phyloP scores from a whole-genome alignment of 2,113 vertebrate genomes.

The Tragelaphus buxtoni region DNA sequence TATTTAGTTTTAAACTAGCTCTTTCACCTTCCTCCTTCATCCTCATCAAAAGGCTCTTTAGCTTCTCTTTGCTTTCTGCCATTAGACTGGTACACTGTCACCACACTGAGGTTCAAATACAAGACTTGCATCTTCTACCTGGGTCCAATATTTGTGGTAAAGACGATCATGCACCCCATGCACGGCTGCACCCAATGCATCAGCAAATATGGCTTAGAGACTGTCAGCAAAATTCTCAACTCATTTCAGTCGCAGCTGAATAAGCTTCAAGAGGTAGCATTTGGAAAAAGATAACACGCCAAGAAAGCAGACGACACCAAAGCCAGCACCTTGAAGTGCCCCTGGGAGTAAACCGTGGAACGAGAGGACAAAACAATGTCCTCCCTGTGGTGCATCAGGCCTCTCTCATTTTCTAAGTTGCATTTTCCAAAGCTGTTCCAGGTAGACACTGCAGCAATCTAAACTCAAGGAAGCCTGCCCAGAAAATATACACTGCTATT shows the following conservation, averaged over 20 bases:
- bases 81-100: background rate
- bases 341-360: background rate
- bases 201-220: background rate
- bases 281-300: background rate
- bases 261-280: background rate
- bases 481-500: background rate
- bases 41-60: background rate
- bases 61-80: background rate
- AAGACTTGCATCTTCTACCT: background rate
- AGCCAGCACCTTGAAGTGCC: background rate
- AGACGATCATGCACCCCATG: background rate
- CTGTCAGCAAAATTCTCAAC: slow-evolving; percentile 28
- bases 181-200: background rate
- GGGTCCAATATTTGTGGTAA: background rate
- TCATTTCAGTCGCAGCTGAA: background rate
- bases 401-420: background rate
- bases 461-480: background rate
- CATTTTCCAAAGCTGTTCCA: background rate
- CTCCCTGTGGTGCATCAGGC: background rate
- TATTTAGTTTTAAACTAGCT: background rate
- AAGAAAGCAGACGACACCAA: background rate
- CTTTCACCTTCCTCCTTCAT: background rate
- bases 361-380: background rate
- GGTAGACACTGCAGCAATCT: background rate
- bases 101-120: background rate